Conservation (phyloP, 30 jellyfish, hydroid and myxozoan genomes). For the Rhopilema esculentum region DNA sequence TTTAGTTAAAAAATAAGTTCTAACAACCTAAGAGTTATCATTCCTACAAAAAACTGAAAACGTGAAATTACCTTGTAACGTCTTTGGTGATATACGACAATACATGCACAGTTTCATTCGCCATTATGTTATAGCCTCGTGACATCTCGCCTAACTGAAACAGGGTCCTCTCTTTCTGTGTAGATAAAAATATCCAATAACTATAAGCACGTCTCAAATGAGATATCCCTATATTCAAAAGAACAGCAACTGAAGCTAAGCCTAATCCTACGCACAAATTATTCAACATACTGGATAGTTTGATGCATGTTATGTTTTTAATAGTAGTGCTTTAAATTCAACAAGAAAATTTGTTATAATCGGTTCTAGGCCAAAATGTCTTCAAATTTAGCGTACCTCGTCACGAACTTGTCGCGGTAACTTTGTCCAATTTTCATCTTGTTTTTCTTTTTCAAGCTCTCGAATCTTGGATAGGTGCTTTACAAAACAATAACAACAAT, state of each 20-base stretch:
- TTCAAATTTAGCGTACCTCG: too few species aligned
- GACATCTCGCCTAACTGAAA: conserved; percentile 78
- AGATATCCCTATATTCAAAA: too few species aligned
- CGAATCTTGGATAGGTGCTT: conserved; percentile 85
- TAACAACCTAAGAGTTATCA: too few species aligned
- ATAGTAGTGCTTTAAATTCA: too few species aligned
- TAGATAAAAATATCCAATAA: not conserved
- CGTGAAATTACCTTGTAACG: conserved; percentile 66
- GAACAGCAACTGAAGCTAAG: too few species aligned
- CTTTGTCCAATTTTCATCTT: conserved; percentile 69
- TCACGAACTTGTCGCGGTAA: conserved; percentile 74
- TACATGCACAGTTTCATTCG: conserved; percentile 92
- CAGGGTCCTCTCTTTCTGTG: conserved; percentile 78
- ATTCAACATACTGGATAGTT: not conserved
- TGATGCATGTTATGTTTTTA: not conserved
- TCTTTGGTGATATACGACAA: conserved; percentile 82
- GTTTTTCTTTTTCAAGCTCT: conserved; percentile 78
- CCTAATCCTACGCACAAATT: too few species aligned
- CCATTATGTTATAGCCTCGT: conserved; percentile 93
- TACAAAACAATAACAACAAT: not conserved
- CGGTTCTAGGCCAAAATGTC: too few species aligned
- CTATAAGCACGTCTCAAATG: too few species aligned
- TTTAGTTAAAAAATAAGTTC: too few species aligned
- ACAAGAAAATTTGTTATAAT: too few species aligned
- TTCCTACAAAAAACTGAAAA: not conserved